Conservation (phyloP, 2,888 invertebrate species). For the Anorthoa munda region DNA sequence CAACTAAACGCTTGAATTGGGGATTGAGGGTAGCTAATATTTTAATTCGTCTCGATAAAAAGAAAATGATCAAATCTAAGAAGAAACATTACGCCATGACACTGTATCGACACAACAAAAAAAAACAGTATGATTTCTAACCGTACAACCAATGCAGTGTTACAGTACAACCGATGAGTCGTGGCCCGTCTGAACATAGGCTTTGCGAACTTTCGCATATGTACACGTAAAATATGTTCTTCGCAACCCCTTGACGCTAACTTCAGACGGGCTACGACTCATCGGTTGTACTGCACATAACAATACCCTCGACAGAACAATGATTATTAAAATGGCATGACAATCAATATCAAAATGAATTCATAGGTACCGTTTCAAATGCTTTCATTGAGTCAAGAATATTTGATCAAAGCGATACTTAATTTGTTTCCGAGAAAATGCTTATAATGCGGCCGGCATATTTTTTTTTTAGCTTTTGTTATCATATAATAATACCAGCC, state of each 20-base stretch:
- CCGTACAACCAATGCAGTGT: too few relatives aligned
- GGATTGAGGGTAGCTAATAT: not conserved
- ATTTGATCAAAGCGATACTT: constrained; percentile 16
- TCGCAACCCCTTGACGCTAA: too few relatives aligned
- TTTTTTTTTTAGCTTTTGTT: not conserved
- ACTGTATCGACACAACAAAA: not conserved
- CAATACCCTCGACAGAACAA: not conserved
- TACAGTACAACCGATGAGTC: too few relatives aligned
- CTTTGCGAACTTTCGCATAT: too few relatives aligned
- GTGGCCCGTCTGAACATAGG: too few relatives aligned
- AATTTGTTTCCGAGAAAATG: not conserved
- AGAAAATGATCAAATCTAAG: not conserved
- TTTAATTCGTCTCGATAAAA: not conserved
- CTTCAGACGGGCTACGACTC: too few relatives aligned
- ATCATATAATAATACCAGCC: too few relatives aligned
- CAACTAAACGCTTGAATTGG: not conserved
- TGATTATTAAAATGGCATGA: not conserved
- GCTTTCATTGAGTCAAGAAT: constrained; percentile 19
- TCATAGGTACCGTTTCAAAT: constrained; percentile 7
- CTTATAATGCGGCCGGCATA: not conserved
- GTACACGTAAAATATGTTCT: too few relatives aligned
- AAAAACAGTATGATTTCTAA: not conserved
- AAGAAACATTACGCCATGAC: not conserved
- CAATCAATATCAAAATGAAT: constrained; percentile 3
- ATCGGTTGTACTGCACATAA: not conserved